Base-by-base conservation (phyloP, 2,113 vertebrate genomes). In the Recurvirostra avosetta region DNA sequence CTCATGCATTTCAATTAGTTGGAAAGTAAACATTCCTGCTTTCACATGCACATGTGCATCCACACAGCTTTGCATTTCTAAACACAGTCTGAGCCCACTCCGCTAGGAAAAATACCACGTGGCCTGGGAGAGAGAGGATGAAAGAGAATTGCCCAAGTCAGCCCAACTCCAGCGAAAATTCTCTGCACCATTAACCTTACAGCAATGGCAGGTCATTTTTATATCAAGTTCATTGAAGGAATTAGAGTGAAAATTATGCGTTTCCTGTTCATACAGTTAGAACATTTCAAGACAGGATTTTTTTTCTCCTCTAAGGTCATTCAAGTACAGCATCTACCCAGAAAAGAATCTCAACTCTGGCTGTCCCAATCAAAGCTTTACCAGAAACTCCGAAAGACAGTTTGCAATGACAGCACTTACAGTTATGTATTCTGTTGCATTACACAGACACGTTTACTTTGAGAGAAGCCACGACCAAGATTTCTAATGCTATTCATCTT, bases 311-410 rank as follows among this genome's bases (percentile, higher is more conserved):
- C 32, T n/a, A 56, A 30, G 78, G 83, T 78, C 75, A 86, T n/a
- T 79, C 65, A 79, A 92, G 92, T 61, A 94, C 85, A 21, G 29
- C 45, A 73, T 45, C 65, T 52, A 65, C 45, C 38, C 50, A 80
- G 68, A 52, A 73, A 71, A 47, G 34, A 58, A 78, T 53, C 76
- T 84, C 90, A 71, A 6, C 41, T 73, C 85, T 25, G 41, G 58
- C 49, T 93, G 71, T 83, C 81, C 89, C 77, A 79, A 86, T 90
- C 78, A 96, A 94, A 94, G 7, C 77, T 86, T 29, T 21, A 83
- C 41, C 81, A 91, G 87, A 86, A 85, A 92, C 76, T 92, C 90
- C 82, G 83, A 55, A 87, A 90, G 85, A 95, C 77, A 91, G 81
- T 50, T 89, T 87, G 61, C 91, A 83, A 72, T 43, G 83, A 85